These are phyloP conservation scores for Bacillus rossius DNA, from an alignment of 1,140 invertebrate species.

Conservation along the genomic window DNA sequence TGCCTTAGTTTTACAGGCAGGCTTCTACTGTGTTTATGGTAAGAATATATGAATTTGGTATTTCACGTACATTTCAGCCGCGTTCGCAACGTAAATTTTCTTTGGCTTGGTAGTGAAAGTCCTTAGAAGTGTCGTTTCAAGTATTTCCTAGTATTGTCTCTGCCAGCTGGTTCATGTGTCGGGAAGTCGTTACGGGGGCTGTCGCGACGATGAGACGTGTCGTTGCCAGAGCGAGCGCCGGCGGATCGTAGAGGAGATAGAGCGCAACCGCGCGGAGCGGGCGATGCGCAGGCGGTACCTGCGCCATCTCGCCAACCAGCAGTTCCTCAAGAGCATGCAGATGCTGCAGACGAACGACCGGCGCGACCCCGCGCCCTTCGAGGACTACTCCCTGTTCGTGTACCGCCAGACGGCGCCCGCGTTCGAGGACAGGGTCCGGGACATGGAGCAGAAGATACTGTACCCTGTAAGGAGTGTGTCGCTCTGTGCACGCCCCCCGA, in stretches of 20 bases:
- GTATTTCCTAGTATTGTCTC: too few species aligned
- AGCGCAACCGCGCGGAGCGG: slow-evolving; percentile 57
- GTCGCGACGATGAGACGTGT: too few species aligned
- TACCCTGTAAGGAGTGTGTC: slow-evolving; percentile 73
- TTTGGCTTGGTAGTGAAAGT: too few species aligned
- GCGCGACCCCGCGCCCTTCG: slow-evolving; percentile 52
- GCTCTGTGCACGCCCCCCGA: too few species aligned
- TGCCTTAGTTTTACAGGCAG: too few species aligned
- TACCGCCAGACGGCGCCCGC: slow-evolving; percentile 67
- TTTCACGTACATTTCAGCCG: too few species aligned
- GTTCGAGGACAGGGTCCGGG: slow-evolving; percentile 71
- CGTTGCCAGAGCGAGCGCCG: slow-evolving; percentile 44
- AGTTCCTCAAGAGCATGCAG: slow-evolving; percentile 71
- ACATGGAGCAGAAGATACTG: slow-evolving; percentile 67
- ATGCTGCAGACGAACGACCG: slow-evolving; percentile 63
- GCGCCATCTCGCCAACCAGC: slow-evolving; percentile 60
- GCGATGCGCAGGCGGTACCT: slow-evolving; percentile 58
- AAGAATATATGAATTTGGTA: too few species aligned
- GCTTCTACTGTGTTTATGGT: too few species aligned
- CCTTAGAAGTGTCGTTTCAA: too few species aligned
- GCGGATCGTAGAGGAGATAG: slow-evolving; percentile 60
- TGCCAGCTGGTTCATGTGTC: too few species aligned
- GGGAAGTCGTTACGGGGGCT: too few species aligned
- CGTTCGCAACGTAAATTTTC: too few species aligned
- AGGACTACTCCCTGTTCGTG: slow-evolving; percentile 68